Evolutionary conservation across 1,140 invertebrate species (phyloP).

Genomic region (Ostrea edulis): DNA sequence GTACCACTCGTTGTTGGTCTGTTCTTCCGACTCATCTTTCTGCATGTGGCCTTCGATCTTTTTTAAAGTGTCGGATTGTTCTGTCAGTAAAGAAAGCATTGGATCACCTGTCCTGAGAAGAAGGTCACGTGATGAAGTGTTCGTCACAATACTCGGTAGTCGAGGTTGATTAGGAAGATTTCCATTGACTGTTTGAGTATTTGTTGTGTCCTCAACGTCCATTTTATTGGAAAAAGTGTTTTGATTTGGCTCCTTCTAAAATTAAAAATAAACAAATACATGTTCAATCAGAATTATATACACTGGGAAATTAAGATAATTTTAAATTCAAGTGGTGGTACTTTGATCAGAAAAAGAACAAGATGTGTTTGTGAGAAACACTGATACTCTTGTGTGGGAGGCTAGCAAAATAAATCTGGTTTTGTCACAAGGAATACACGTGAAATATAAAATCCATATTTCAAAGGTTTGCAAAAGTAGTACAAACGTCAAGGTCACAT

Average conservation of each 20-base stretch:
- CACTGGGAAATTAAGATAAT: no score
- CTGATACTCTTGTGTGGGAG: no score
- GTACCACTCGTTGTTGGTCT: constrained; percentile 51
- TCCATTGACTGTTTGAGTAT: background rate
- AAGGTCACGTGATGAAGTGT: constrained; percentile 37
- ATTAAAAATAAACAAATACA: background rate
- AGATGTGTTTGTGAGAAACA: no score
- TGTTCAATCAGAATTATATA: no score
- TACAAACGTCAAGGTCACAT: no score
- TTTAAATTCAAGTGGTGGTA: no score
- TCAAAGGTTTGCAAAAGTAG: no score
- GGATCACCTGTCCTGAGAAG: constrained; percentile 40
- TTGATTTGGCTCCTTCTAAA: constrained; percentile 6
- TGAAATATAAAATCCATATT: no score
- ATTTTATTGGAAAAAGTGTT: background rate
- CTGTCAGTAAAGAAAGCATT: constrained; percentile 14
- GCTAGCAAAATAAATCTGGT: no score
- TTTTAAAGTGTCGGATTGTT: constrained; percentile 35
- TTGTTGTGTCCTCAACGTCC: background rate
- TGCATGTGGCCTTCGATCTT: constrained; percentile 43
- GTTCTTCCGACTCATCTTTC: background rate
- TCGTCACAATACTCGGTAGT: constrained; percentile 10
- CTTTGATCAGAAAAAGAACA: no score
- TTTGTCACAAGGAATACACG: no score
- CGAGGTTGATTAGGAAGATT: background rate